These are phyloP conservation scores for Oedothorax gibbosus DNA, from an alignment of 1,140 invertebrate species.

Conservation along the genomic window DNA sequence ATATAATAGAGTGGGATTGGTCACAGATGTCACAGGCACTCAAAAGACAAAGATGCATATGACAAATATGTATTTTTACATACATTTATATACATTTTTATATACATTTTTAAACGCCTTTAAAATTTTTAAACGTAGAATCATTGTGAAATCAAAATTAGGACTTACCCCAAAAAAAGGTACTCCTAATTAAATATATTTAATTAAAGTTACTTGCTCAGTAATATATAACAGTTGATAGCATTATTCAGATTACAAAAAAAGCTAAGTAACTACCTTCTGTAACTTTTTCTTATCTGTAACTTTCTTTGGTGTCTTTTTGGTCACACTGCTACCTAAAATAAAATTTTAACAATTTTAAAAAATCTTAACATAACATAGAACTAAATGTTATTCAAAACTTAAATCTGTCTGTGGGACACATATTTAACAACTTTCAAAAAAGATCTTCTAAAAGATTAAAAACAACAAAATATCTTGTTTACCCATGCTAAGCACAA, in stretches of 20 bases:
- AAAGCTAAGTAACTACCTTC: conserved; percentile 27
- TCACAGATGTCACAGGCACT: no score
- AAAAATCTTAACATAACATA: not conserved
- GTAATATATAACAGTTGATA: not conserved
- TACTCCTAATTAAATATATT: no score
- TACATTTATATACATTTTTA: no score
- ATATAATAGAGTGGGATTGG: no score
- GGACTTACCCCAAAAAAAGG: no score
- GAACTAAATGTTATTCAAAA: not conserved
- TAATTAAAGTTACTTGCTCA: not conserved
- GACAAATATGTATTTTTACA: no score
- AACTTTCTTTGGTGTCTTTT: conserved; percentile 39
- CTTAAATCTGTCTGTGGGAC: not conserved
- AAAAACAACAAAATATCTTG: not conserved
- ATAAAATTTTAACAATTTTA: not conserved
- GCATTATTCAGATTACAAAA: not conserved
- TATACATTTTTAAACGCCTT: no score
- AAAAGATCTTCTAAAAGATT: not conserved
- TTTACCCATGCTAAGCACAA: no score
- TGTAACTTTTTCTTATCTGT: conserved; percentile 40
- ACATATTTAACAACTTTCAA: not conserved
- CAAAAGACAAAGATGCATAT: no score
- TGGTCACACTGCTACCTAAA: conserved; percentile 38
- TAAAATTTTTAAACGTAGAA: no score
- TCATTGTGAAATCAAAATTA: no score